These are phyloP conservation scores for Kuschelorhynchus macadamiae DNA, from an alignment of 2,888 invertebrate genomes.

Conservation along the genomic window DNA sequence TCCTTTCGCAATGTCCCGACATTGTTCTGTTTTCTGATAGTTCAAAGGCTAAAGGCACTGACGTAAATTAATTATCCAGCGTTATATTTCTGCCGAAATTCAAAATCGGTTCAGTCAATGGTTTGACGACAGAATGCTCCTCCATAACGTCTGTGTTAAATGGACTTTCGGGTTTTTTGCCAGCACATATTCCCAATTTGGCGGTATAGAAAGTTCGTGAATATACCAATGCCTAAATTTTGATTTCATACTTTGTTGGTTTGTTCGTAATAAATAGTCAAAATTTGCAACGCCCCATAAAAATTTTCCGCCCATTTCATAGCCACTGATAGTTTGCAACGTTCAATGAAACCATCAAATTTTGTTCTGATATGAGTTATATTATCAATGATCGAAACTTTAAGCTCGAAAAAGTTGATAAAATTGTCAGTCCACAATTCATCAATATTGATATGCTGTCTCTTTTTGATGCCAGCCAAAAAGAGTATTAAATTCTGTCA, in stretches of 20 bases:
- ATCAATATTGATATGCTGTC: slow-evolving; percentile 47
- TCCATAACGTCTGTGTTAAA: background rate
- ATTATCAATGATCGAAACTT: slow-evolving; percentile 49
- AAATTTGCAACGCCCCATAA: slow-evolving; percentile 7
- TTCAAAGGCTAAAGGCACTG: background rate
- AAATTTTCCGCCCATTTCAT: slow-evolving; percentile 49
- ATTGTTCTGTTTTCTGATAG: background rate
- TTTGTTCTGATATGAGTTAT: slow-evolving; percentile 52
- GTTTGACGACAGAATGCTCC: no score
- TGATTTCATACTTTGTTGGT: slow-evolving; percentile 16
- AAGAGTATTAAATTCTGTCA: slow-evolving; percentile 52
- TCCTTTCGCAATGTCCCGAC: background rate
- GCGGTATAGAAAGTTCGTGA: background rate
- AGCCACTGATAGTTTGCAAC: slow-evolving; percentile 54
- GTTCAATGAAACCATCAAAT: slow-evolving; percentile 57
- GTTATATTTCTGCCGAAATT: slow-evolving; percentile 2
- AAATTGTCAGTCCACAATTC: slow-evolving; percentile 55
- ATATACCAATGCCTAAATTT: slow-evolving; percentile 6
- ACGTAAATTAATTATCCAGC: no score
- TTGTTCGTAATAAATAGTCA: no score
- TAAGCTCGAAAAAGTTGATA: slow-evolving; percentile 44
- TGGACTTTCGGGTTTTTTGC: slow-evolving; percentile 7
- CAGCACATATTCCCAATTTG: background rate
- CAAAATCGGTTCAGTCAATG: background rate
- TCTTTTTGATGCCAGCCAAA: slow-evolving; percentile 54